Base-by-base conservation (phyloP, 2,113 vertebrate species). In the Ceyx cyanopectus region DNA sequence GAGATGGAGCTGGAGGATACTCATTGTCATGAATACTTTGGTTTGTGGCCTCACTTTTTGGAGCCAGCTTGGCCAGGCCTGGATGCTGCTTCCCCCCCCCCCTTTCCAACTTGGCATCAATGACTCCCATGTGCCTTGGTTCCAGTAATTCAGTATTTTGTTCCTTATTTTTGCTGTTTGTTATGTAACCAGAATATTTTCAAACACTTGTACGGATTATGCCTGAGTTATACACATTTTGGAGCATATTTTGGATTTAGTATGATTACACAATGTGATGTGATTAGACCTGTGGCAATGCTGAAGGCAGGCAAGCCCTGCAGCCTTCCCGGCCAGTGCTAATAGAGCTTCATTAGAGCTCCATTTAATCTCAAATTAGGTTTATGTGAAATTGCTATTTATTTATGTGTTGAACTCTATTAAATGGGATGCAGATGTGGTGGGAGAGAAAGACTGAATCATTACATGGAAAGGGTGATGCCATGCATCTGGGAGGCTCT, bases 141-240 rank as follows among this genome's bases (percentile, higher is more conserved):
- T 92, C 93, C 93, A 92, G 90, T 69, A 89, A 94, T 87, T 95
- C 85, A 56, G 45, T 68, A 73, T 95, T 96, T 95, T 88, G 76
- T 91, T 95, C 94, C 83, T 89, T 92, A 51, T 89, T 97, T 95
- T 93, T 68, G 84, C 92, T 92, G 76, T 86, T 83, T 0, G 4
- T 97, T 97, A 93, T 80, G 82, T 95, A 97, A 97, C 60, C 7
- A 24, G 85, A 89, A 45, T 93, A 91, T 97, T 97, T 93, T 94
- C 88, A 96, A 96, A 96, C 91, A 67, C 76, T 93, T 85, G 67
- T 41, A 60, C 46, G 94, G 90, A 78, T 92, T 72, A 22, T 68
- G 86, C 61, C 81, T 24, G 43, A 80, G 34, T 85, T 95, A 40
- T n/a, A 87, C 93, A 76, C 73, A 81, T 70, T 81, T 92, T 51